These are phyloP conservation scores for Tupaia chinensis DNA, from an alignment of 2,113 vertebrate species.

Conservation along the genomic window DNA sequence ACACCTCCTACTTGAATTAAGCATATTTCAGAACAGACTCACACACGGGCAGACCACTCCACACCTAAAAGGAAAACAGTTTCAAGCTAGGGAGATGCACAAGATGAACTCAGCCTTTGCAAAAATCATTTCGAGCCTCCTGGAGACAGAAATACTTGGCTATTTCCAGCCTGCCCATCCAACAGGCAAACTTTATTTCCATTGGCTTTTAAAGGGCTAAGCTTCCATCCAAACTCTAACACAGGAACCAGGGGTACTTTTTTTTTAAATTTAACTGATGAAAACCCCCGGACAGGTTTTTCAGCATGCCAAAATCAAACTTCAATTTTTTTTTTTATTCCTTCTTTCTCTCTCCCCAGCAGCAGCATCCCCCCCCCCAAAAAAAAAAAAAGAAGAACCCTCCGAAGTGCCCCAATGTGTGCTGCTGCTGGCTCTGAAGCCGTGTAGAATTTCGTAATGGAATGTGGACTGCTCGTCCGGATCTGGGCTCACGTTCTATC, in stretches of 20 bases:
- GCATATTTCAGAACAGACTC: slow-evolving; percentile 46
- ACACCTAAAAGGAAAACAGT: slow-evolving; percentile 2
- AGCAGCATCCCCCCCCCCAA: neutral
- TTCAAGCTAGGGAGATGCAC: slow-evolving; percentile 22
- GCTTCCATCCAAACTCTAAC: slow-evolving; percentile 28
- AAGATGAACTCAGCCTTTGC: neutral
- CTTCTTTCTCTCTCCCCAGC: neutral
- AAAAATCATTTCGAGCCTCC: slow-evolving; percentile 27
- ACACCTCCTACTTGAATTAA: slow-evolving; percentile 52
- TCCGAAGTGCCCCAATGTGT: slow-evolving; percentile 75
- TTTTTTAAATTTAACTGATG: neutral
- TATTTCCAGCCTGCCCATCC: slow-evolving; percentile 51
- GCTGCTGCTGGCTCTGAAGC: slow-evolving; percentile 88
- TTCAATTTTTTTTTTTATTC: neutral
- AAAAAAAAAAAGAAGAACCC: slow-evolving; percentile 46
- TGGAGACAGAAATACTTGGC: slow-evolving; percentile 65
- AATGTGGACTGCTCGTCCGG: slow-evolving; percentile 93
- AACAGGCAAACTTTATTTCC: slow-evolving; percentile 56
- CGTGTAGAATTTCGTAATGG: slow-evolving; percentile 95
- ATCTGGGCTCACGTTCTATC: slow-evolving; percentile 89
- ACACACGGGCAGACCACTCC: neutral
- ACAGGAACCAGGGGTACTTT: neutral
- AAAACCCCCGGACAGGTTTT: slow-evolving; percentile 55
- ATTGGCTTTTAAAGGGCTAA: neutral
- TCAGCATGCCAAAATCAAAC: slow-evolving; percentile 7